Evolutionary conservation across 2,113 vertebrate species (phyloP), one percentile per base, ranked within the genome.

Genomic region (Corythornis cristatus): DNA sequence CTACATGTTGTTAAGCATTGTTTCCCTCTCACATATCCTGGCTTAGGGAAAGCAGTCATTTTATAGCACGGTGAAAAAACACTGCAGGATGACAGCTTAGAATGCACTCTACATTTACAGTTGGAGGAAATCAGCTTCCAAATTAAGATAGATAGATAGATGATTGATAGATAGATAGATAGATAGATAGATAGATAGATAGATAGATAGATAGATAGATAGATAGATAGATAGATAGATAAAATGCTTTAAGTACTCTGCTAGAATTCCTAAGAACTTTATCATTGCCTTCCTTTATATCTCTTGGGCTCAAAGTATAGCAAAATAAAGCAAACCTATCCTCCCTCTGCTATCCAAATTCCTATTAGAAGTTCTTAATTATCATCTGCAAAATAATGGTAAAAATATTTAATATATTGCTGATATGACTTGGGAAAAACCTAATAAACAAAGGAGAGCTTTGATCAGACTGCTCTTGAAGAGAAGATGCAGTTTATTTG

Each of bases 391-490:
- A 78, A 94, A 90, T 61, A 8, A 64, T 79, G 31, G 68, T 65
- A 62, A 84, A 95, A 96, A 78, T 65, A 62, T 88, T 90, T 94
- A 46, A 56, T 75, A 17, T 43, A 66, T 65, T 81, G 43, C 15
- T 95, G 62, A 46, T 90, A 88, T 5, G 22, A 64, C 64, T 88
- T 72, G 57, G 42, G n/a, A 74, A 83, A 86, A 88, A 42, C 1
- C 9, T 29, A 81, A 80, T 45, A 93, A 94, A 90, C 40, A 86
- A 87, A 93, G 28, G n/a, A 56, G 35, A 14, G 12, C 78, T 93
- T 93, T 95, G 90, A 97, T 97, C 85, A 97, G 68, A 23, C 71
- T 91, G 43, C 6, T 73, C 60, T 95, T 72, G 84, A 89, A 88
- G 26, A 67, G 48, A 83, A 85, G 43, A 65, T 86, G 83, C 64